Evolutionary conservation across 2,888 invertebrate species (phyloP), one percentile per base, ranked within the genome.

Genomic region (Melipona bicolor): DNA sequence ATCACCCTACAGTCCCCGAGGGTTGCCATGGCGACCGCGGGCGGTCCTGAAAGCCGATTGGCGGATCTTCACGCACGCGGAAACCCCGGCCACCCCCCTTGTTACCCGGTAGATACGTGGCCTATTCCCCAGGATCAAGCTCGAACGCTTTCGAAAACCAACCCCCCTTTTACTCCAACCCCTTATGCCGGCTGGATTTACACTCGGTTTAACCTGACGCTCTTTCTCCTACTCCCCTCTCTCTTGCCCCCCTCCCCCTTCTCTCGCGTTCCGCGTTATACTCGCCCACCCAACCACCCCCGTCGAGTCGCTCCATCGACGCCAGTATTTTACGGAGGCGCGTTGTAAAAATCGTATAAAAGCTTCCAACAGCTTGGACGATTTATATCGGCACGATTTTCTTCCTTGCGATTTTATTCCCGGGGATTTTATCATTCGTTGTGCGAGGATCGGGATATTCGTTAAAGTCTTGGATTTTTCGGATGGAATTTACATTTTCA

Each of bases 1-100:
- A 94, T 94, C 93, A 91, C 91, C 93, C 92, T 91, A 89, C 86
- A 43, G 89, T 87, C 90, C 91, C 86, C 84, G 87, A 86, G 87
- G 89, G 94, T 94, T 91, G 92, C 92, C 92, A 93, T 93, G 92
- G 92, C 87, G 81, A 93, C 93, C 87, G 81, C 87, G 85, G 86
- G 88, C 87, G 89, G 89, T 87, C 89, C 90, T 85, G 88, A 85
- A 85, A 85, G 81, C 88, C 89, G 91, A 92, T 92, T 89, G 89
- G 89, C 74, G 84, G 89, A 89, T 90, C 89, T 84, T 70, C 75
- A 85, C 87, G 90, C 89, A 86, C 90, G 87, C 89, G 89, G 80
- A 81, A 87, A 81, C 85, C 78, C 83, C 72, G 83, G 81, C 83
- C 87, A 90, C 83, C 87, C 85, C 36, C 75, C 83, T 82, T 77